Evolutionary conservation across 2,113 vertebrate species (phyloP).

Genomic region (Ploceus nigricollis): DNA sequence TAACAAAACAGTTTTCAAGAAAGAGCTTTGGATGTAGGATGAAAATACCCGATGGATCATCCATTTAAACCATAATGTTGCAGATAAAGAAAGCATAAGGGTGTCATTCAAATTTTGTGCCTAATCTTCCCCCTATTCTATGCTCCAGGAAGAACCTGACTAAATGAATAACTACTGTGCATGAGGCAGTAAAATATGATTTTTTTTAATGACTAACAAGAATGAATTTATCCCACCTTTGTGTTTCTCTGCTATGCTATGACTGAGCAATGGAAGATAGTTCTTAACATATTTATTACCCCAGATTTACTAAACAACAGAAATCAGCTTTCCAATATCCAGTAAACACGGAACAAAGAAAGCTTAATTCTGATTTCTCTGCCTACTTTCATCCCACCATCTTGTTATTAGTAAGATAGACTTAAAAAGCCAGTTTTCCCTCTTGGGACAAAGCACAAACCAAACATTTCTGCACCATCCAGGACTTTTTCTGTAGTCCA

Average conservation of each 20-base stretch:
- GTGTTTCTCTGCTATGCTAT: background rate
- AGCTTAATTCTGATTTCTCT: background rate
- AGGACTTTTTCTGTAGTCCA: background rate
- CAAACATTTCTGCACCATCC: background rate
- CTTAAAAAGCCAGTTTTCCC: background rate
- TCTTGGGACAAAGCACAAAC: background rate
- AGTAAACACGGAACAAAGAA: background rate
- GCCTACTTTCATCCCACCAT: background rate
- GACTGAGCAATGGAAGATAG: background rate
- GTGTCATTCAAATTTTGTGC: conserved; percentile 11
- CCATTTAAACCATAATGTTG: background rate
- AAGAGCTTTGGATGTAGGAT: background rate
- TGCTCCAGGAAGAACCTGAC: background rate
- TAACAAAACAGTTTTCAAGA: background rate
- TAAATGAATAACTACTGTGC: background rate
- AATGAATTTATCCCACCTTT: background rate
- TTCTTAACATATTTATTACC: background rate
- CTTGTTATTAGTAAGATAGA: background rate
- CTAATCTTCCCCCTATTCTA: background rate
- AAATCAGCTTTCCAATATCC: background rate
- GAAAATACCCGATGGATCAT: conserved; percentile 33
- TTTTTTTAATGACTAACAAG: background rate
- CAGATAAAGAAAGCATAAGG: conserved; percentile 19
- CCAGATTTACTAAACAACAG: background rate
- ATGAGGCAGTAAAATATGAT: background rate